These are phyloP conservation scores for Sminthurinus signatus DNA, from an alignment of 1,140 invertebrate species.

Conservation along the genomic window DNA sequence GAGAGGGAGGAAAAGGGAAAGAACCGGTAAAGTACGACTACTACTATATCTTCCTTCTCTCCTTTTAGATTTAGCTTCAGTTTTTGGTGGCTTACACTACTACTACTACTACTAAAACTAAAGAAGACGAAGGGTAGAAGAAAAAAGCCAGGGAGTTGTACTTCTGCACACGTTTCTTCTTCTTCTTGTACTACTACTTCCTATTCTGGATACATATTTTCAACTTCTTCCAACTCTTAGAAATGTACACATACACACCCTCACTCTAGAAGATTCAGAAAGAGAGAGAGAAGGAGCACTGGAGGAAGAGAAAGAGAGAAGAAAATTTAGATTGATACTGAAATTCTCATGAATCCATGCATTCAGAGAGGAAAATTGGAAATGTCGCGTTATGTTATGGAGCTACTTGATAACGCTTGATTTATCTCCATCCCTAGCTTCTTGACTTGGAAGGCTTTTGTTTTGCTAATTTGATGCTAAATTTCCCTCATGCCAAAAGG, in stretches of 20 bases:
- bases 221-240: neutral
- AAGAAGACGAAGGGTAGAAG: slow-evolving; percentile 1
- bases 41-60: neutral
- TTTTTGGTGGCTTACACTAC: no score
- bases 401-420: slow-evolving; percentile 35
- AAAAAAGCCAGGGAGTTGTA: neutral
- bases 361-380: slow-evolving; percentile 41
- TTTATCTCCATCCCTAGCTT: slow-evolving; percentile 30
- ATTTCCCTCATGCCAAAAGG: slow-evolving; percentile 8
- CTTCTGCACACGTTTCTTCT: neutral
- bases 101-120: neutral
- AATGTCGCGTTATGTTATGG: slow-evolving; percentile 38
- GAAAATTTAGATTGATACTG: slow-evolving; percentile 35
- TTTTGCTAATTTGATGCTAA: slow-evolving; percentile 26
- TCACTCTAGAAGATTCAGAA: slow-evolving; percentile 4
- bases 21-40: neutral
- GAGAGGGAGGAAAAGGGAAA: neutral
- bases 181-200: no score
- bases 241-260: neutral
- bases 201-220: no score
- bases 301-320: neutral
- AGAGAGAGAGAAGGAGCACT: slow-evolving; percentile 11
- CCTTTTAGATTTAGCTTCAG: no score
- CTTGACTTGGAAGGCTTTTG: slow-evolving; percentile 13
- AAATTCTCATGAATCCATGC: slow-evolving; percentile 36